These are phyloP conservation scores for Phalanger gymnotis DNA, from an alignment of 2,797 vertebrate species.

Conservation along the genomic window DNA sequence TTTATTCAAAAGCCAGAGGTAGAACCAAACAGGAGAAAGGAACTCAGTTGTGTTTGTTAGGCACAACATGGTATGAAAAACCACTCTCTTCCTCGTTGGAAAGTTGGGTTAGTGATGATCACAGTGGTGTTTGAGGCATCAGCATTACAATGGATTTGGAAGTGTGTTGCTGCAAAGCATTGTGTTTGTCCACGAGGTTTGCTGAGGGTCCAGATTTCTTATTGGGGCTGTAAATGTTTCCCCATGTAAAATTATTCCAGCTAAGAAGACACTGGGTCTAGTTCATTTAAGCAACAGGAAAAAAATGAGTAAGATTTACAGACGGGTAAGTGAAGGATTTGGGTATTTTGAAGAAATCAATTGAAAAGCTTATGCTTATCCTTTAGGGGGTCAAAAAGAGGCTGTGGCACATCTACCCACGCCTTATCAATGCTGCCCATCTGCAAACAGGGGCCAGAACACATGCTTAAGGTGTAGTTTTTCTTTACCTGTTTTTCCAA, in stretches of 20 bases:
- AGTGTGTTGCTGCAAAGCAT: conserved; percentile 8
- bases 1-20: conserved; percentile 44
- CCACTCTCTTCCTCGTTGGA: background rate
- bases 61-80: background rate
- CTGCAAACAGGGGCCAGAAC: background rate
- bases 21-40: conserved; percentile 7
- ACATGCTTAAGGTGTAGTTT: background rate
- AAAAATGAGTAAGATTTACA: background rate
- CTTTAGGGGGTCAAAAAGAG: background rate
- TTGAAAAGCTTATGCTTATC: background rate
- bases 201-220: conserved; percentile 15
- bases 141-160: conserved; percentile 33
- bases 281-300: background rate
- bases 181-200: conserved; percentile 33
- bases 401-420: background rate
- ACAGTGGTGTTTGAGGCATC: background rate
- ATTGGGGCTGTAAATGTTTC: background rate
- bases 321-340: background rate
- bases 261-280: background rate
- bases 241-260: background rate
- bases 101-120: background rate
- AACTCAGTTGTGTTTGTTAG: conserved; percentile 4
- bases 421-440: background rate
- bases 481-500: conserved; percentile 37
- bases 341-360: background rate